phyloP scores from a whole-genome alignment of 2,797 vertebrate species.

The Acanthurus leucopareius region DNA sequence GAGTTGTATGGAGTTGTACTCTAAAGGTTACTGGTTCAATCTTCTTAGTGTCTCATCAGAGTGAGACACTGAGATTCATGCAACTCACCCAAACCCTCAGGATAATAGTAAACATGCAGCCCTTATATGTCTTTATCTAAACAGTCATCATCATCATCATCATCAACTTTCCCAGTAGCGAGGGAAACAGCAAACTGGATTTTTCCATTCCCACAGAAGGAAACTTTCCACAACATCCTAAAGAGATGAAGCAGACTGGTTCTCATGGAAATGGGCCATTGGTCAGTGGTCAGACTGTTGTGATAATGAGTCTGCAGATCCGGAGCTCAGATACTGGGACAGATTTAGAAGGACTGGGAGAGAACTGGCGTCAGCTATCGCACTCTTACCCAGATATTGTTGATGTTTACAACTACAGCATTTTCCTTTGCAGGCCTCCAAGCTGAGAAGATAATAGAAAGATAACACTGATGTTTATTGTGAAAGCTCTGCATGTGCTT shows the following conservation, averaged over 20 bases:
- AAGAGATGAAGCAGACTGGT: slow-evolving; percentile 39
- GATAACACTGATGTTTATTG: neutral
- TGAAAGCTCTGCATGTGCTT: neutral
- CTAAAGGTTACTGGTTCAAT: neutral
- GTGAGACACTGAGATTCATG: neutral
- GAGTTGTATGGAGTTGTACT: neutral
- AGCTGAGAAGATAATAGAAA: slow-evolving; percentile 8
- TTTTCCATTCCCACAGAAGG: slow-evolving; percentile 74
- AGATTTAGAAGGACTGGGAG: slow-evolving; percentile 38
- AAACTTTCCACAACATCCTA: slow-evolving; percentile 67
- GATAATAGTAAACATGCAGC: neutral
- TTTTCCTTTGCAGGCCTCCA: neutral
- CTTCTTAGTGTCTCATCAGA: neutral
- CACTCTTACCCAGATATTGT: neutral
- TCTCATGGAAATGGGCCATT: slow-evolving; percentile 62
- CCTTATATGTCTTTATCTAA: slow-evolving; percentile 17
- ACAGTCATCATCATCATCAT: slow-evolving; percentile 19
- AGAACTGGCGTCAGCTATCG: slow-evolving; percentile 1
- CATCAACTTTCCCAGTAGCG: neutral
- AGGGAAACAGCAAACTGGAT: slow-evolving; percentile 19
- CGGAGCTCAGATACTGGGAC: slow-evolving; percentile 53
- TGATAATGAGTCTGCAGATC: slow-evolving; percentile 51
- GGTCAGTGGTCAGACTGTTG: slow-evolving; percentile 35
- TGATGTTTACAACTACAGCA: neutral
- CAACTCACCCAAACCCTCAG: neutral